phyloP scores from a whole-genome alignment of 2,113 vertebrate species.

The Sinosuthora webbiana region DNA sequence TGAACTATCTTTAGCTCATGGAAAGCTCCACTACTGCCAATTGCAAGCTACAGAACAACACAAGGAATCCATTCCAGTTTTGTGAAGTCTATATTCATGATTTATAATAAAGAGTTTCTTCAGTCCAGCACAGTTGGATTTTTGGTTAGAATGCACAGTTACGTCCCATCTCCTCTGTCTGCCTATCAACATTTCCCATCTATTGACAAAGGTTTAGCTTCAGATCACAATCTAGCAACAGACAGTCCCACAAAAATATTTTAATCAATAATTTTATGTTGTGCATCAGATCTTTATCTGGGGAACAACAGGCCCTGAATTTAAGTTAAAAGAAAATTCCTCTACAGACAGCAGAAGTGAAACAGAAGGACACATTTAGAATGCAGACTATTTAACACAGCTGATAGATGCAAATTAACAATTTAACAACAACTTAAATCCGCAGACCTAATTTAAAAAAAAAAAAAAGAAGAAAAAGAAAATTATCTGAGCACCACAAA shows the following conservation, averaged over 20 bases:
- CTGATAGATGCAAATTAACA: not conserved
- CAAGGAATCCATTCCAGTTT: not conserved
- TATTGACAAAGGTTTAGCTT: not conserved
- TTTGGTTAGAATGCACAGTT: not conserved
- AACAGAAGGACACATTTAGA: not conserved
- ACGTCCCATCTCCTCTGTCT: not conserved
- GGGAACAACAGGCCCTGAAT: not conserved
- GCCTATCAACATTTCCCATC: not conserved
- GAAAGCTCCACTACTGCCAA: not conserved
- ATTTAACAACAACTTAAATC: not conserved
- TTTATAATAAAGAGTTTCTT: not conserved
- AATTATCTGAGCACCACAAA: not conserved
- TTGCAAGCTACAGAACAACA: not conserved
- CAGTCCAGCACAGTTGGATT: not conserved
- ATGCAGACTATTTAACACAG: not conserved
- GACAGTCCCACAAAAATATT: not conserved
- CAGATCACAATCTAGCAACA: not conserved
- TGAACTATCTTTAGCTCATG: not conserved
- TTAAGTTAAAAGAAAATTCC: not conserved
- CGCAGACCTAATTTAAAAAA: not conserved
- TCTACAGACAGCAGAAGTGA: not conserved
- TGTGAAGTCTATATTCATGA: not conserved
- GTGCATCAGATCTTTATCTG: not conserved
- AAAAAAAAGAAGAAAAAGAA: not conserved
- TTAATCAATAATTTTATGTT: slow-evolving; percentile 1